These are phyloP conservation scores for Eulemur coronatus DNA, from an alignment of 2,797 vertebrate genomes.

Conservation along the genomic window DNA sequence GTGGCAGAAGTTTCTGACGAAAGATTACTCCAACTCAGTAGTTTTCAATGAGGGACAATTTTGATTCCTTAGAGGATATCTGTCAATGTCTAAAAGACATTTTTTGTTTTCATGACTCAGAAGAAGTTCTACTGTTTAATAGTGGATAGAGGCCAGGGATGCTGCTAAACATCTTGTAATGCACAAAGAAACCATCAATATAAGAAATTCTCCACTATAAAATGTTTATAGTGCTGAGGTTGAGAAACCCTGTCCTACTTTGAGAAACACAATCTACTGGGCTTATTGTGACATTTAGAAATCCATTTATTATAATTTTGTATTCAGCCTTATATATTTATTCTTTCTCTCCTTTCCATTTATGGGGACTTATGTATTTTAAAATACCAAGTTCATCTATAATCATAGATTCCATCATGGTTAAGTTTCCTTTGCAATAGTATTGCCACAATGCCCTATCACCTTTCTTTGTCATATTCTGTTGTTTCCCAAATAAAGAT, in stretches of 20 bases:
- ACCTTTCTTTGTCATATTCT: background rate
- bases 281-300: background rate
- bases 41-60: background rate
- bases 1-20: background rate
- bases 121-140: background rate
- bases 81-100: background rate
- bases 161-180: background rate
- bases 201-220: background rate
- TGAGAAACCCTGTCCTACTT: background rate
- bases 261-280: slow-evolving; percentile 23
- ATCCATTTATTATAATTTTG: background rate
- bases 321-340: background rate
- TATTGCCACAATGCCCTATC: background rate
- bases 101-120: background rate
- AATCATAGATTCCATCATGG: background rate
- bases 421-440: background rate
- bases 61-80: background rate
- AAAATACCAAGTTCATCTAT: background rate
- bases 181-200: background rate
- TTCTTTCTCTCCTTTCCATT: slow-evolving; percentile 12
- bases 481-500: background rate
- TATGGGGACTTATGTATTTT: background rate
- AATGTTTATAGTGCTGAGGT: background rate
- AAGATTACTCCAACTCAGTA: background rate
- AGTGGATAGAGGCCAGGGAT: background rate